These are phyloP conservation scores for Harpagoxenus sublaevis DNA, from an alignment of 2,888 invertebrate genomes.

Conservation along the genomic window DNA sequence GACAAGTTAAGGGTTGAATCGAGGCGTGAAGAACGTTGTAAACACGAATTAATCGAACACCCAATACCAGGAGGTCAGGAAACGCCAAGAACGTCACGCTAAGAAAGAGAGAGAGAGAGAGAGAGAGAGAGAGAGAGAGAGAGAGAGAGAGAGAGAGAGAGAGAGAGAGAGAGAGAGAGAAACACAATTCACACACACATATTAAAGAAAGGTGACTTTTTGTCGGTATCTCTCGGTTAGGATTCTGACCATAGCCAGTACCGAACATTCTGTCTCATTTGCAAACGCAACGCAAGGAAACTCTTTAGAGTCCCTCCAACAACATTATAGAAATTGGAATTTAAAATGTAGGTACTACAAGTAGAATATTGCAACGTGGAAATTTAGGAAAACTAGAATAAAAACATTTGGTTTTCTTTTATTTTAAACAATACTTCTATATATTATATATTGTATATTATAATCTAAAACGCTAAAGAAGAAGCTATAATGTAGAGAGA, in stretches of 20 bases:
- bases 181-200: not conserved
- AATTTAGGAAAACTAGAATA: not conserved
- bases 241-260: constrained; percentile 62
- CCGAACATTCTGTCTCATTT: not conserved
- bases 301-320: not conserved
- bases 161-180: not conserved
- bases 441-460: not conserved
- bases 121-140: not conserved
- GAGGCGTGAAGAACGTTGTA: constrained; percentile 84
- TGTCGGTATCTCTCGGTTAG: constrained; percentile 66
- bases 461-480: not conserved
- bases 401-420: not conserved
- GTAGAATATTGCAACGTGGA: not conserved
- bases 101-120: not conserved
- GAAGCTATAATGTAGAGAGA: not conserved
- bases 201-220: constrained; percentile 79
- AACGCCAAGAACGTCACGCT: constrained; percentile 53
- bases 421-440: not conserved
- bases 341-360: not conserved
- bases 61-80: constrained; percentile 77
- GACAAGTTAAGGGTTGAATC: constrained; percentile 70
- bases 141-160: not conserved
- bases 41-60: constrained; percentile 84
- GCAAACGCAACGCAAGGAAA: not conserved
- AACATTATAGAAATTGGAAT: not conserved